These are phyloP conservation scores for Cantharis rustica DNA, from an alignment of 2,888 invertebrate genomes.

Conservation along the genomic window DNA sequence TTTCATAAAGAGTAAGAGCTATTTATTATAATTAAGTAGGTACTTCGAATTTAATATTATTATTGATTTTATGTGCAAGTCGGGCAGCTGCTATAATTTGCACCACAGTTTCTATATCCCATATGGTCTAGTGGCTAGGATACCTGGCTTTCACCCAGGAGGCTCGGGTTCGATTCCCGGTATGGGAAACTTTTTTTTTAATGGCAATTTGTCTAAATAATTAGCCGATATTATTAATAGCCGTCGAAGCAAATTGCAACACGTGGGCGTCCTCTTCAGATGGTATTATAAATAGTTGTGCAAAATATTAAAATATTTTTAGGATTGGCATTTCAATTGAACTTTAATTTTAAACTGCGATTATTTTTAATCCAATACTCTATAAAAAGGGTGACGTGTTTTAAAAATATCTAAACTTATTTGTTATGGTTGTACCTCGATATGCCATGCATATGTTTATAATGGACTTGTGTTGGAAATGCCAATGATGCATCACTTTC, in stretches of 20 bases:
- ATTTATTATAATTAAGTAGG: too few relatives aligned
- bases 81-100: neutral
- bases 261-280: neutral
- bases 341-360: neutral
- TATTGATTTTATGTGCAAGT: too few relatives aligned
- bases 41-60: too few relatives aligned
- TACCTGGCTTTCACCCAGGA: slow-evolving; percentile 75
- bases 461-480: neutral
- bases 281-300: neutral
- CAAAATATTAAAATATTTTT: neutral
- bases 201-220: neutral
- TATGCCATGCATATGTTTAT: neutral
- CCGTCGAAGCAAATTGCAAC: neutral
- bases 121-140: slow-evolving; percentile 73
- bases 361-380: neutral
- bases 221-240: neutral
- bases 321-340: neutral
- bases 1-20: too few relatives aligned
- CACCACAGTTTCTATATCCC: neutral
- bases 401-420: neutral
- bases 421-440: neutral
- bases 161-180: slow-evolving; percentile 77
- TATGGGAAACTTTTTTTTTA: slow-evolving; percentile 60
- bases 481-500: neutral
- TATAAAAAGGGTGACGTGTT: neutral